These are phyloP conservation scores for Reinhardtius hippoglossoides DNA, from an alignment of 2,113 vertebrate species.

Conservation along the genomic window DNA sequence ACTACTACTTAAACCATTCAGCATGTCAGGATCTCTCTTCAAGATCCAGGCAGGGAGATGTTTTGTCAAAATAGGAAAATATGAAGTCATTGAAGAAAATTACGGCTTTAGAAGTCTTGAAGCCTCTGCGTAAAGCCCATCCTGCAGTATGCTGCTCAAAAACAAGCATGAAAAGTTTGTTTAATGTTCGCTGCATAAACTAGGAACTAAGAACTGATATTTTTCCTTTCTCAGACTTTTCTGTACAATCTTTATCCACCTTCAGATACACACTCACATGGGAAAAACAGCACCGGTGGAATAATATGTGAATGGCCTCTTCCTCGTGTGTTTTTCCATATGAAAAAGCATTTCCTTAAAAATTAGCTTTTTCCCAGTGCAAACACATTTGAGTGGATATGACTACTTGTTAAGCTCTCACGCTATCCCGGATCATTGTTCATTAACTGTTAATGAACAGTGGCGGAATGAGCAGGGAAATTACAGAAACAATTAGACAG, in stretches of 20 bases:
- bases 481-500: conserved; percentile 83
- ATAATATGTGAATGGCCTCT: background rate
- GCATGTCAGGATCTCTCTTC: background rate
- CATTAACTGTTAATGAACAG: conserved; percentile 74
- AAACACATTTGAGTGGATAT: conserved; percentile 57
- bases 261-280: background rate
- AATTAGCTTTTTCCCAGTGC: conserved; percentile 23
- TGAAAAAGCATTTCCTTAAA: conserved; percentile 15
- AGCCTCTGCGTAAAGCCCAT: conserved; percentile 1
- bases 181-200: conserved; percentile 12
- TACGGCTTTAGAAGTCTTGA: conserved; percentile 7
- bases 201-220: background rate
- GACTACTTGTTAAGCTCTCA: conserved; percentile 36
- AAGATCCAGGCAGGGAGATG: background rate
- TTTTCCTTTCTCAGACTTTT: no score
- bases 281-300: background rate
- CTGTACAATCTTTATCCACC: background rate
- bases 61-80: conserved; percentile 19
- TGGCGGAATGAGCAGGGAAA: conserved; percentile 72
- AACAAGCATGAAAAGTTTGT: conserved; percentile 5
- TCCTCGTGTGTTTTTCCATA: background rate
- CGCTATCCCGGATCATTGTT: conserved; percentile 43
- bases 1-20: no score
- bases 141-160: background rate
- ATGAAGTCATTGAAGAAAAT: conserved; percentile 15